phyloP scores from a whole-genome alignment of 2,113 vertebrate species.

The Pteronura brasiliensis region DNA sequence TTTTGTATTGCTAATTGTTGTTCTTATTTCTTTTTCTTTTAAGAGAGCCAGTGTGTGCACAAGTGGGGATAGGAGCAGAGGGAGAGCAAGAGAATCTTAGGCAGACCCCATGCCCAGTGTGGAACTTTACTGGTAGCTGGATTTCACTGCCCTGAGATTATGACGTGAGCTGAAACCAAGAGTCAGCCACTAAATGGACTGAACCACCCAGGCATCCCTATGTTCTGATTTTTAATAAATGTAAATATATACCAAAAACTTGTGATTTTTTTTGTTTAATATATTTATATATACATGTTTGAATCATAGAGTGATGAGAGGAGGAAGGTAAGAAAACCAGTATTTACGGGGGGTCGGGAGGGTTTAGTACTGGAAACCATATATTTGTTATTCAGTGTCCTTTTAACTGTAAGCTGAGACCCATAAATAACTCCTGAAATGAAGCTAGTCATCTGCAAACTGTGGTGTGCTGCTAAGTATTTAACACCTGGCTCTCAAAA shows the following conservation, averaged over 20 bases:
- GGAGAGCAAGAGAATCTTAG: neutral
- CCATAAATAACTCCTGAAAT: neutral
- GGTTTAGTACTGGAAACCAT: neutral
- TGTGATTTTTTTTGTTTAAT: neutral
- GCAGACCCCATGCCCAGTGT: neutral
- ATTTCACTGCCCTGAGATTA: neutral
- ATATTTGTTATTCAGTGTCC: neutral
- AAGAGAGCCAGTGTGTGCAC: neutral
- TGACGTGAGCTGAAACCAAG: neutral
- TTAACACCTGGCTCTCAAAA: neutral
- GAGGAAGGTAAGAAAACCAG: neutral
- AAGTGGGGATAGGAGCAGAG: neutral
- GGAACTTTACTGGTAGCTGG: neutral
- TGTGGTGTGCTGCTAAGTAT: neutral
- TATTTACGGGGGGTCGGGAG: neutral
- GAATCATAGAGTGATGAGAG: neutral
- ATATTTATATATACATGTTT: neutral
- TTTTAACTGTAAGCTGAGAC: neutral
- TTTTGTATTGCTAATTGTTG: neutral
- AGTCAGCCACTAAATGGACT: neutral
- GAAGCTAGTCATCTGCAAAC: neutral
- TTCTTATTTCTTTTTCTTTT: neutral
- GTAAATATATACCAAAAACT: neutral
- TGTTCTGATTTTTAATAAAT: slow-evolving; percentile 16
- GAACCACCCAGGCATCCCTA: neutral